These are phyloP conservation scores for Lampris incognitus DNA, from an alignment of 2,113 vertebrate species.

Conservation along the genomic window DNA sequence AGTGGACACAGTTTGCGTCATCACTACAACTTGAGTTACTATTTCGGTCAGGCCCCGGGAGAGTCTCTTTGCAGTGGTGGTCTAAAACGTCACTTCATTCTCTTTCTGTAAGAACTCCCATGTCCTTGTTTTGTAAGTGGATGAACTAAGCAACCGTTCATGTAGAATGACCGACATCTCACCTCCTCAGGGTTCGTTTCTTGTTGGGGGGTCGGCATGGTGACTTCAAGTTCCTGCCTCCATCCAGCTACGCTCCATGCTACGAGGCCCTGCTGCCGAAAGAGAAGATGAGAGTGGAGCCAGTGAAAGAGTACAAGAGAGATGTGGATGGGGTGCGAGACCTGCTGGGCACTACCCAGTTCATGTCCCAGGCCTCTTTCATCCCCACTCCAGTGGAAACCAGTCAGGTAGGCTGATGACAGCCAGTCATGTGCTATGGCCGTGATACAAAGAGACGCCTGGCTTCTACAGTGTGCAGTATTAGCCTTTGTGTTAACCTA, in stretches of 20 bases:
- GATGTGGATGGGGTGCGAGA: conserved; percentile 91
- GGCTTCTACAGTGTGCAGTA: too few species aligned
- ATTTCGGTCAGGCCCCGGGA: conserved; percentile 58
- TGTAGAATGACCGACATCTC: neutral
- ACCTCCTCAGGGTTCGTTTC: conserved; percentile 88
- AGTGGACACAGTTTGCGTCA: conserved; percentile 52
- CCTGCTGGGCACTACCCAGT: conserved; percentile 91
- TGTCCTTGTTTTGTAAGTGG: neutral
- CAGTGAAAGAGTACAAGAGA: conserved; percentile 97
- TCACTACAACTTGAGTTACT: conserved; percentile 65
- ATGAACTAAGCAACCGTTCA: neutral
- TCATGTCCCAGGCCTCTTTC: conserved; percentile 93
- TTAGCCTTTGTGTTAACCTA: neutral
- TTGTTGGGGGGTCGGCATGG: conserved; percentile 95
- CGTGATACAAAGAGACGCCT: too few species aligned
- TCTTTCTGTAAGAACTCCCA: neutral
- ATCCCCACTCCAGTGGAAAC: conserved; percentile 97
- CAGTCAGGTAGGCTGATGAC: conserved; percentile 85
- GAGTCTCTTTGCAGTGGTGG: conserved; percentile 46
- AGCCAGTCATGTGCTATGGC: too few species aligned
- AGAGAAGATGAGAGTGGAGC: conserved; percentile 96
- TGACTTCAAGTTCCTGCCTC: conserved; percentile 97
- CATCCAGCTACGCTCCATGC: conserved; percentile 93
- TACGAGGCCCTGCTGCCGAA: conserved; percentile 95
- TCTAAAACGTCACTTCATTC: conserved; percentile 39